Base-by-base conservation (phyloP, 2,113 vertebrate genomes). In the Hippoglossus stenolepis region DNA sequence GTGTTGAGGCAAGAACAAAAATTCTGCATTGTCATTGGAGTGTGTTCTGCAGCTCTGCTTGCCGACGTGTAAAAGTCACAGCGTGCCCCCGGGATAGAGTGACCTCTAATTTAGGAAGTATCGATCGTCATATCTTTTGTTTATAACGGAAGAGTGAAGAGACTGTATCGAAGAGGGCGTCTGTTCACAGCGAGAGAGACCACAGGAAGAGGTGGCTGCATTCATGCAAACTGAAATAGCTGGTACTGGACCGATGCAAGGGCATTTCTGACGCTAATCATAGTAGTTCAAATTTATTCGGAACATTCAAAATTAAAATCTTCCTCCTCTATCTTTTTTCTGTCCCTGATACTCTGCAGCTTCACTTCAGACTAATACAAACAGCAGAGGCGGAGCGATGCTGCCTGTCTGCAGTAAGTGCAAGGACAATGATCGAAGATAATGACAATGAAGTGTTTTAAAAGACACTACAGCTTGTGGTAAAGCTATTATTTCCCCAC, bases 71-170 rank as follows among this genome's bases (percentile, higher is more conserved):
- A 61, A 35, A 61, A 20, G 59, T 60, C 58, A 60, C 28, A 3
- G 11, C 24, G 3, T 61, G 59, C 59, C 59, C 5, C 59, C 3
- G 59, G 51, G 58, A 57, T n/a, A 15, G 20, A 18, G 15, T 68
- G 63, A 68, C 75, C 57, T 79, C 24, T 60, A 68, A 68, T 60
- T 72, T 38, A n/a, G 31, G 58, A 53, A 71, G 21, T 70, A 79
- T 75, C 21, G 58, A 69, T 69, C 65, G 35, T 51, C 43, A 56
- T 79, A 47, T 70, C 65, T 60, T 60, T 68, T 73, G 64, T 61
- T 63, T 53, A 56, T 59, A 7, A 7, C 20, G 5, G 51, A n/a
- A 51, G 18, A 20, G 49, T 18, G 47, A 51, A 51, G 47, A 51
- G 47, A 51, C 5, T 51, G 15, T 20, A 18, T 18, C 17, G 15